Evolutionary conservation across 2,888 invertebrate species (phyloP).

Genomic region (Rapana venosa): DNA sequence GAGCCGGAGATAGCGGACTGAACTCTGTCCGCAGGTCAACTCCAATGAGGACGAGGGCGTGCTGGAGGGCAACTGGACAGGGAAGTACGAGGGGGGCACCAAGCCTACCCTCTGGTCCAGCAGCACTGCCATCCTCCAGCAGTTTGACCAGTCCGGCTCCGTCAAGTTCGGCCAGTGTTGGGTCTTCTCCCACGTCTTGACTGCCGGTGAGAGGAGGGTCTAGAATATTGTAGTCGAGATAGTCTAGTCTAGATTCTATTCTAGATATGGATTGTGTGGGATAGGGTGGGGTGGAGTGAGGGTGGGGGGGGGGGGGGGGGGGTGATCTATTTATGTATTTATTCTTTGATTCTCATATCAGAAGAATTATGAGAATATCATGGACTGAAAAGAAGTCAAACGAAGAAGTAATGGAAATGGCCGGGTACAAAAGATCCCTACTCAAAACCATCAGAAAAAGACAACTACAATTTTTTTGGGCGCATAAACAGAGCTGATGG

Average conservation of each 20-base stretch:
- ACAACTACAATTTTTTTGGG: too few relatives aligned
- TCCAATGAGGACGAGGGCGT: slow-evolving; percentile 61
- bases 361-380: too few relatives aligned
- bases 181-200: slow-evolving; percentile 69
- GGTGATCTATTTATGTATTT: too few relatives aligned
- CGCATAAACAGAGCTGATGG: too few relatives aligned
- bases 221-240: not conserved
- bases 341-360: too few relatives aligned
- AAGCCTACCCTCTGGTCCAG: slow-evolving; percentile 64
- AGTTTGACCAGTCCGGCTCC: slow-evolving; percentile 60
- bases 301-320: not conserved
- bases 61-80: slow-evolving; percentile 71
- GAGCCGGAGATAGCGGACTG: too few relatives aligned
- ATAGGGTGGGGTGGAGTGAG: not conserved
- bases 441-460: too few relatives aligned
- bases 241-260: not conserved
- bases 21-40: too few relatives aligned
- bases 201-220: slow-evolving; percentile 76
- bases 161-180: slow-evolving; percentile 73
- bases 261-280: not conserved
- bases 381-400: too few relatives aligned
- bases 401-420: too few relatives aligned
- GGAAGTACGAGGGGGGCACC: slow-evolving; percentile 59
- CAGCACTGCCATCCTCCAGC: slow-evolving; percentile 66
- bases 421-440: too few relatives aligned